phyloP scores from a whole-genome alignment of 1,140 invertebrate species.

The Solenopsis invicta region DNA sequence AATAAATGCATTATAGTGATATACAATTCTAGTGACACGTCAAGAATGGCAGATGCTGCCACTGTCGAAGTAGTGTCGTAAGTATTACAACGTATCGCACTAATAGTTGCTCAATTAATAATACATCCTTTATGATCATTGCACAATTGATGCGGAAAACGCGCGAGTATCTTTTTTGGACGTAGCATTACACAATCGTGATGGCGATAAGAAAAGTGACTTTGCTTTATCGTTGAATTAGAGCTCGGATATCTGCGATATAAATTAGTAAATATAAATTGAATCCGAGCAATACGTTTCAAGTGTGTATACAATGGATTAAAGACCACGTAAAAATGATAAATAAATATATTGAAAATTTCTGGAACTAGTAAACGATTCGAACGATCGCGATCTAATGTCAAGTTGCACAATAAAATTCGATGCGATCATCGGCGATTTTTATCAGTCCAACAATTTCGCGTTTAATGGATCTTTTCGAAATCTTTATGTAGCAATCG shows the following conservation, averaged over 20 bases:
- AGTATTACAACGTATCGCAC: conserved; percentile 12
- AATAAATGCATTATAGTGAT: neutral
- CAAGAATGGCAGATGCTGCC: neutral
- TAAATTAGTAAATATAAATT: neutral
- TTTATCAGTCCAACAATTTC: neutral
- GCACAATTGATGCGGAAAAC: neutral
- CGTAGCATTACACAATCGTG: neutral
- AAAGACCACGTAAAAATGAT: neutral
- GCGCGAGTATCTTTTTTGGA: neutral
- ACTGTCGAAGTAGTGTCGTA: neutral
- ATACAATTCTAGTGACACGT: no score
- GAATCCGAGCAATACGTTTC: neutral
- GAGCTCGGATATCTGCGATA: no score
- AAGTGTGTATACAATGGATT: neutral
- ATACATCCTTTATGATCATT: neutral
- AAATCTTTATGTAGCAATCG: conserved; percentile 38
- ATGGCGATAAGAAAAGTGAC: neutral
- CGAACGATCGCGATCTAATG: neutral
- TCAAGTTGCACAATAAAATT: neutral
- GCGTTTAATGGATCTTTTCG: conserved; percentile 32
- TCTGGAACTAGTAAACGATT: neutral
- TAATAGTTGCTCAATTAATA: conserved; percentile 38
- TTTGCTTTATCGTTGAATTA: neutral
- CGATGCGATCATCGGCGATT: neutral
- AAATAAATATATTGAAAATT: neutral